Conservation (phyloP, 1,140 invertebrate species). For the Arion vulgaris region DNA sequence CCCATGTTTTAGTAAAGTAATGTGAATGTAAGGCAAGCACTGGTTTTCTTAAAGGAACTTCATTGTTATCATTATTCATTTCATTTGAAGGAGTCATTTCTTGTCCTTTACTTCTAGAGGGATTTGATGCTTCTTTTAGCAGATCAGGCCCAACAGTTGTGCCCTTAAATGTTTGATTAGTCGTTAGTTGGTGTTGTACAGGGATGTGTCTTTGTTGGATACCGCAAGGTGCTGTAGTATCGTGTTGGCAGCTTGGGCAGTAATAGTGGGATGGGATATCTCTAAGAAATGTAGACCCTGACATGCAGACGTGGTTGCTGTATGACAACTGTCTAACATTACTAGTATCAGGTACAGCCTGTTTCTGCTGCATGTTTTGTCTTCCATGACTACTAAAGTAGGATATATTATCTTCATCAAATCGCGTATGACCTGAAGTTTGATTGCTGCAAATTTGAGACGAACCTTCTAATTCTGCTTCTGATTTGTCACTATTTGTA, state of each 20-base stretch:
- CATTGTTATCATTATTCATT: background rate
- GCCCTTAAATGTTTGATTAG: background rate
- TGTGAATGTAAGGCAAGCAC: constrained; percentile 30
- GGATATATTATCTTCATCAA: background rate
- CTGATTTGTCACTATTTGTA: background rate
- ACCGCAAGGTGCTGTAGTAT: background rate
- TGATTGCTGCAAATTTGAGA: background rate
- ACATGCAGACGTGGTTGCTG: background rate
- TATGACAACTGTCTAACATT: background rate
- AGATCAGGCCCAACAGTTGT: constrained; percentile 2
- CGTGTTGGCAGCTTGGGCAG: background rate
- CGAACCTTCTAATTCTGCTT: background rate
- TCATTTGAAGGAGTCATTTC: background rate
- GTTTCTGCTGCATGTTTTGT: background rate
- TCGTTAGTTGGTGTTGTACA: background rate
- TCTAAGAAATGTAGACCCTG: background rate
- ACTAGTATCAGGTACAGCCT: background rate
- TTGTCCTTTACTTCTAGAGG: background rate
- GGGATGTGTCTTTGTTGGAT: background rate
- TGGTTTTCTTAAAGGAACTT: constrained; percentile 23
- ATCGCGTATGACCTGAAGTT: background rate
- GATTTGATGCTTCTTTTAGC: constrained; percentile 21
- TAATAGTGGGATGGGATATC: background rate
- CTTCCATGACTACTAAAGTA: background rate
- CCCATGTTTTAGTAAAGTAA: constrained; percentile 19